A percentile compares a stretch with the other conserved stretches of the same genome.
Conservation (phyloP, 2,797 vertebrate genomes). For the Sylvilagus floridanus region DNA sequence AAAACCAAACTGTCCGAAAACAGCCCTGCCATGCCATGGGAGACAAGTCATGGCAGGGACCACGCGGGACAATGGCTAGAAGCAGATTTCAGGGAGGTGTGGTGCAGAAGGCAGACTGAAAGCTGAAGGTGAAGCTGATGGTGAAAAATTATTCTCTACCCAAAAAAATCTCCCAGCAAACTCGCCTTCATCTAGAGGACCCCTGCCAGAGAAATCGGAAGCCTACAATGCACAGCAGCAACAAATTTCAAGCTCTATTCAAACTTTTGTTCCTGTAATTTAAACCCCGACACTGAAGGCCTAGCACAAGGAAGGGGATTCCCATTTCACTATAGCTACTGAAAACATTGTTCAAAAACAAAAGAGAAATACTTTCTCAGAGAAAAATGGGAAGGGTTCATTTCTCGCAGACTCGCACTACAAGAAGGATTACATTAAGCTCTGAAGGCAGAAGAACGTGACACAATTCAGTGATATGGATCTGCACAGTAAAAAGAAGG, state of each 20-base stretch:
- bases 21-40: rapidly evolving
- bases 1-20: background rate
- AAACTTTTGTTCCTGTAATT: background rate
- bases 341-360: background rate
- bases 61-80: background rate
- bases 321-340: background rate
- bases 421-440: background rate
- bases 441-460: background rate
- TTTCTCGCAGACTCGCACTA: background rate
- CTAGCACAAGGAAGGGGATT: background rate
- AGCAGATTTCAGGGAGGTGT: background rate
- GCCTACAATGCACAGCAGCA: background rate
- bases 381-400: background rate
- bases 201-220: background rate
- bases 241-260: background rate
- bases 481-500: background rate
- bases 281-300: background rate
- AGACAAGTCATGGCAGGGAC: background rate
- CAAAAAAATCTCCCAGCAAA: background rate
- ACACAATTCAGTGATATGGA: background rate
- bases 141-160: background rate
- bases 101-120: background rate
- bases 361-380: background rate
- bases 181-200: background rate
- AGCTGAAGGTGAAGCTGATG: background rate